Percentiles rank a stretch among this genome's conserved stretches.
Evolutionary conservation across 2,113 vertebrate species (phyloP).

Genomic region (Plotosus lineatus): DNA sequence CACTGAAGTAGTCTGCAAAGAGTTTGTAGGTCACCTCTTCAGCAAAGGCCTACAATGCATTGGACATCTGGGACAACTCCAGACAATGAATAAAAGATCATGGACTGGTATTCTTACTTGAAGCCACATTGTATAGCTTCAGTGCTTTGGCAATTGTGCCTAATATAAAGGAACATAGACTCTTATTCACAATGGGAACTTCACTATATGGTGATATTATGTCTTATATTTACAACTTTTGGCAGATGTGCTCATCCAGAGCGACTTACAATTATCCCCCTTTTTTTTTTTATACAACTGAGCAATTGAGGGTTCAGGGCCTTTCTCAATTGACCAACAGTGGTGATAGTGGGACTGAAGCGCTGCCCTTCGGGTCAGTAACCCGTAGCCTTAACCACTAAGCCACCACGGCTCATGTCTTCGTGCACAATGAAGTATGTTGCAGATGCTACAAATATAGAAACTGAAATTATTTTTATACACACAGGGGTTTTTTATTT

Average conservation of each 20-base stretch:
- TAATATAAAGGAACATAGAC: not conserved
- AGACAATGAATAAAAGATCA: not conserved
- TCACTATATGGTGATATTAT: too few relatives aligned
- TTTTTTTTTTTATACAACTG: too few relatives aligned
- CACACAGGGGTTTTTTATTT: not conserved
- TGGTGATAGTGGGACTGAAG: too few relatives aligned
- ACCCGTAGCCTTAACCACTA: too few relatives aligned
- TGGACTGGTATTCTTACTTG: not conserved
- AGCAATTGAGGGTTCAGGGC: too few relatives aligned
- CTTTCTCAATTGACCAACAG: too few relatives aligned
- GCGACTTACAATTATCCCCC: too few relatives aligned
- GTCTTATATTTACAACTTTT: too few relatives aligned
- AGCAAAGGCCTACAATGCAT: not conserved
- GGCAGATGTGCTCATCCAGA: too few relatives aligned
- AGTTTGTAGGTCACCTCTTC: conserved; percentile 9
- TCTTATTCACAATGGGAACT: not conserved
- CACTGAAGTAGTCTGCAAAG: not conserved
- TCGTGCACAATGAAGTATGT: not conserved
- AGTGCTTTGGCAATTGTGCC: not conserved
- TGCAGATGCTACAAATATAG: not conserved
- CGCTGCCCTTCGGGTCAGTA: too few relatives aligned
- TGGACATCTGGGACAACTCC: not conserved
- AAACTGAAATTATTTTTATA: not conserved
- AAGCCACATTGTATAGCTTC: not conserved
- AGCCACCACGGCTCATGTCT: too few relatives aligned